These are phyloP conservation scores for Lophius piscatorius DNA, from an alignment of 2,113 vertebrate species.

Conservation along the genomic window DNA sequence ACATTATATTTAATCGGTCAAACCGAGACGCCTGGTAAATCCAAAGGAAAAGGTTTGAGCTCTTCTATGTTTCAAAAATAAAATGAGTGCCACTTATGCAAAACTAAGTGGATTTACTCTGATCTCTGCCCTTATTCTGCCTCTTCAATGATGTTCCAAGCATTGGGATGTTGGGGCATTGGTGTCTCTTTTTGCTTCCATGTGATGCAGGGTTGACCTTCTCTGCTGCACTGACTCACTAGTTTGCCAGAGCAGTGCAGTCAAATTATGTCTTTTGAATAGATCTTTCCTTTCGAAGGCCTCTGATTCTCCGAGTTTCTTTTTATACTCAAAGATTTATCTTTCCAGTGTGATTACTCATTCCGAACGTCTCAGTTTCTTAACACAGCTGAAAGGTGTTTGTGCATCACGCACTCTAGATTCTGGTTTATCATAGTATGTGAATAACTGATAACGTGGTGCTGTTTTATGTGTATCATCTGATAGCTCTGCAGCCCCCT, in stretches of 20 bases:
- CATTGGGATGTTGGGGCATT: conserved; percentile 34
- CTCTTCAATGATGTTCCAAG: conserved; percentile 59
- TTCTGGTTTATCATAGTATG: too few relatives aligned
- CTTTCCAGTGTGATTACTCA: conserved; percentile 34
- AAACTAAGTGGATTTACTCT: conserved; percentile 60
- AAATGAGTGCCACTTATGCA: too few relatives aligned
- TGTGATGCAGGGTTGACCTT: conserved; percentile 14
- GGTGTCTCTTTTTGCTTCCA: conserved; percentile 33
- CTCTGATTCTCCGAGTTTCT: conserved; percentile 24
- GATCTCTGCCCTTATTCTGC: conserved; percentile 50
- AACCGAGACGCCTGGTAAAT: too few relatives aligned
- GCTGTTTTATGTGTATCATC: neutral
- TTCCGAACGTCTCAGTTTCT: neutral
- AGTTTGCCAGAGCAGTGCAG: conserved; percentile 14
- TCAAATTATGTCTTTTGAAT: conserved; percentile 2
- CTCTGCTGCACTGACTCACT: conserved; percentile 6
- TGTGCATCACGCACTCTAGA: neutral
- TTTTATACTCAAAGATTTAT: conserved; percentile 40
- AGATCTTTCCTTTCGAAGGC: neutral
- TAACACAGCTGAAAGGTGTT: neutral
- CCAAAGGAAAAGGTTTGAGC: too few relatives aligned
- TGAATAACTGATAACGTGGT: neutral
- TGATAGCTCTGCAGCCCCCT: neutral
- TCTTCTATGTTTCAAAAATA: too few relatives aligned
- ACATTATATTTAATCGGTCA: too few relatives aligned